These are phyloP conservation scores for Pantherophis vulpinus DNA, from an alignment of 2,797 vertebrate species.

Conservation along the genomic window DNA sequence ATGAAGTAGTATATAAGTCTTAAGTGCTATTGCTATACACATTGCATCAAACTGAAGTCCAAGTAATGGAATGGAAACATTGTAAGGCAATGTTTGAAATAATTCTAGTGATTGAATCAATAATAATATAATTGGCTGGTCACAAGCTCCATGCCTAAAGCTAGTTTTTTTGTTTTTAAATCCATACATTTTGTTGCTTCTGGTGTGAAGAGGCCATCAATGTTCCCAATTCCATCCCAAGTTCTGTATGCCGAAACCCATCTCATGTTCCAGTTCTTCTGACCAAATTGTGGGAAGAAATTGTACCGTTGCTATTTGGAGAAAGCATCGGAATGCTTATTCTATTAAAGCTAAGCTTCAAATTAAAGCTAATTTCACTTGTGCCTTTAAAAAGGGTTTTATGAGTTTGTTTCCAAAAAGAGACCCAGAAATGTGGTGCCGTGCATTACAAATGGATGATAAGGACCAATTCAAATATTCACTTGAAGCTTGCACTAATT, in stretches of 20 bases:
- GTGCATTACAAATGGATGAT: slow-evolving; percentile 9
- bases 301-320: neutral
- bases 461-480: slow-evolving; percentile 15
- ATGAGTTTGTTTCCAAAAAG: slow-evolving; percentile 7
- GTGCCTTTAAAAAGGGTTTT: slow-evolving; percentile 17
- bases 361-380: slow-evolving; percentile 29
- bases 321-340: neutral
- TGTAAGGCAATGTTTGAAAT: neutral
- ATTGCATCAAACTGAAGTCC: neutral
- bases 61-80: neutral
- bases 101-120: neutral
- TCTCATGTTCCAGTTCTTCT: neutral
- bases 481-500: slow-evolving; percentile 11
- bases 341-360: slow-evolving; percentile 11
- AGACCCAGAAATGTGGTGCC: slow-evolving; percentile 3
- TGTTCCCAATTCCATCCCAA: neutral
- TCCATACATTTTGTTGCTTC: neutral
- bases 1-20: neutral
- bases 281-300: neutral
- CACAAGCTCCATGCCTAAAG: neutral
- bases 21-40: neutral
- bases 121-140: too few relatives aligned
- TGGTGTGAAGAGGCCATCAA: neutral
- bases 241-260: neutral
- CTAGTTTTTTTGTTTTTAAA: neutral